These are phyloP conservation scores for Spinibarbus caldwelli DNA, from an alignment of 2,797 vertebrate species.

Conservation along the genomic window DNA sequence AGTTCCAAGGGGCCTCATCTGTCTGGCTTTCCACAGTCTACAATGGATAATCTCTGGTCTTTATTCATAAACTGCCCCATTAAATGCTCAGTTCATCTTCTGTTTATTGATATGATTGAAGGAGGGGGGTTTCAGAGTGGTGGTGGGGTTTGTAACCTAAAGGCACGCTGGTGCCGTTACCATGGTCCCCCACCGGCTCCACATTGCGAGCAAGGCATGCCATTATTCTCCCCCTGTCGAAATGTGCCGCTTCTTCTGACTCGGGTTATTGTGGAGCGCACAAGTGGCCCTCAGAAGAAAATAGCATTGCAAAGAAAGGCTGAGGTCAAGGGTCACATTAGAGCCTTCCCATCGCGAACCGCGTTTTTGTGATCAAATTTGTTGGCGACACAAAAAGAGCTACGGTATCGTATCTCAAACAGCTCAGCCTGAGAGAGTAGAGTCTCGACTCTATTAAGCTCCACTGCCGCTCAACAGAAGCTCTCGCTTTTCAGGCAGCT, in stretches of 20 bases:
- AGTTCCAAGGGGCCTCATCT: slow-evolving; percentile 65
- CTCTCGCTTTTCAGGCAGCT: slow-evolving; percentile 61
- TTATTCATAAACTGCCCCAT: slow-evolving; percentile 76
- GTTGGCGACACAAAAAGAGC: slow-evolving; percentile 77
- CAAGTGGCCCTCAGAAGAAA: slow-evolving; percentile 83
- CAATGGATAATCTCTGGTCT: slow-evolving; percentile 79
- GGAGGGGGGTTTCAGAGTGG: not conserved
- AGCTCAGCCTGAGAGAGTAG: slow-evolving; percentile 1
- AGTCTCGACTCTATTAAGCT: slow-evolving; percentile 23
- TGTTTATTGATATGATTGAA: slow-evolving; percentile 69
- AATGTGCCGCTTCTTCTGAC: slow-evolving; percentile 76
- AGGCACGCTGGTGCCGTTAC: slow-evolving; percentile 75
- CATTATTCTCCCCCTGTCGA: slow-evolving; percentile 73
- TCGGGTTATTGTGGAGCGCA: slow-evolving; percentile 79
- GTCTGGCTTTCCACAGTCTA: slow-evolving; percentile 70
- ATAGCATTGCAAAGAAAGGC: slow-evolving; percentile 74
- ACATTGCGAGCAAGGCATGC: slow-evolving; percentile 72
- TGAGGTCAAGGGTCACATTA: slow-evolving; percentile 79
- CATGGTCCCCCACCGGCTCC: slow-evolving; percentile 78
- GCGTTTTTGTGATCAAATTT: slow-evolving; percentile 81
- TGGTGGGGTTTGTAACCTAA: slow-evolving; percentile 59
- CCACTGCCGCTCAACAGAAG: slow-evolving; percentile 19
- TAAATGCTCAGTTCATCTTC: slow-evolving; percentile 77
- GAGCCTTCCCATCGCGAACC: slow-evolving; percentile 70
- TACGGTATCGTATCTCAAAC: slow-evolving; percentile 70